These are phyloP conservation scores for Pedionomus torquatus DNA, from an alignment of 2,113 vertebrate species.

Conservation along the genomic window DNA sequence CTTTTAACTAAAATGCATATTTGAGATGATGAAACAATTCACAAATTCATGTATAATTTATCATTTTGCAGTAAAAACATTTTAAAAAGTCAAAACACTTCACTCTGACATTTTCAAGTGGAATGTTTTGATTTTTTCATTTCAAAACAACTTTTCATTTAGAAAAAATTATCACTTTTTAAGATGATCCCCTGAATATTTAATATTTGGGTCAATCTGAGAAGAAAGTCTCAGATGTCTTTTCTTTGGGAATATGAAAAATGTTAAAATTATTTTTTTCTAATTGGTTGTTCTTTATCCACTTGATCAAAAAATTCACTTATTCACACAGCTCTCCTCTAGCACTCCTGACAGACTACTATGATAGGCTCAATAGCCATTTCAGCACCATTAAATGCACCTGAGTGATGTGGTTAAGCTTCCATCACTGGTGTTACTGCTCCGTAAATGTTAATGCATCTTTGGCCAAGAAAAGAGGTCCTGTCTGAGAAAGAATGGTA, in stretches of 20 bases:
- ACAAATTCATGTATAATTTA: constrained; percentile 62
- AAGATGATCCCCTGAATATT: background rate
- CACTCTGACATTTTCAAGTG: constrained; percentile 56
- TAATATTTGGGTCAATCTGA: background rate
- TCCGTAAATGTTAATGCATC: background rate
- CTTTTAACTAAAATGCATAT: constrained; percentile 25
- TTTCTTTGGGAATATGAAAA: background rate
- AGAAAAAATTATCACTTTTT: constrained; percentile 13
- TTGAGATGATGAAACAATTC: constrained; percentile 51
- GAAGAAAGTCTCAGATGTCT: background rate
- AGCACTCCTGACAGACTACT: background rate
- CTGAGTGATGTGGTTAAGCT: background rate
- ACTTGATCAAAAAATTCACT: background rate
- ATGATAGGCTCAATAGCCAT: background rate
- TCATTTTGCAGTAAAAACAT: constrained; percentile 44
- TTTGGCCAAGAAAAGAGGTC: background rate
- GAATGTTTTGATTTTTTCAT: constrained; percentile 50
- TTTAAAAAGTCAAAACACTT: constrained; percentile 65
- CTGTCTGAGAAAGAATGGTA: background rate
- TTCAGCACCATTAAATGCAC: background rate
- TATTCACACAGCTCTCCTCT: background rate
- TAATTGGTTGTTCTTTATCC: background rate
- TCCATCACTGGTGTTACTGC: background rate
- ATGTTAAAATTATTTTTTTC: background rate
- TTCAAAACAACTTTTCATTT: constrained; percentile 58